Evolutionary conservation across 2,113 vertebrate genomes (phyloP).

Genomic region (Mystacornis crossleyi): DNA sequence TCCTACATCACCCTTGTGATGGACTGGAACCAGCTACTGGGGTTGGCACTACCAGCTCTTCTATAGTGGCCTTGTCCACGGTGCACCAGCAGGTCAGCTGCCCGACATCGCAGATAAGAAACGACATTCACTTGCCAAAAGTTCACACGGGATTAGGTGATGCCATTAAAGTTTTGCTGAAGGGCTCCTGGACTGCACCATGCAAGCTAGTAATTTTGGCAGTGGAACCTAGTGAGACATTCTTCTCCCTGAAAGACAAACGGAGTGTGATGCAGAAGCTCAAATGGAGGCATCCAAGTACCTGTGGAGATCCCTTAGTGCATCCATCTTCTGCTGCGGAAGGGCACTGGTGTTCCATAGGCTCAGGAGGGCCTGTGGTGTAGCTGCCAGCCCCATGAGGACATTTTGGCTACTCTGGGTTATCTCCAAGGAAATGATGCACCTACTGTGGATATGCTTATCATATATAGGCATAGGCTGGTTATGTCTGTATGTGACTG

Average conservation of each 20-base stretch:
- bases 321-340: background rate
- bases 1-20: background rate
- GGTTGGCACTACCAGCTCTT: background rate
- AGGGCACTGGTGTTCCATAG: background rate
- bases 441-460: background rate
- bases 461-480: background rate
- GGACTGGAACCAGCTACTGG: background rate
- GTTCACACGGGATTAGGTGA: background rate
- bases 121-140: background rate
- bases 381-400: background rate
- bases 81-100: background rate
- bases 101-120: background rate
- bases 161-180: background rate
- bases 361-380: accelerated
- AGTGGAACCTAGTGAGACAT: background rate
- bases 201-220: background rate
- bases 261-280: background rate
- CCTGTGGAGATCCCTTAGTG: background rate
- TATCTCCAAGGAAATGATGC: background rate
- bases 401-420: background rate
- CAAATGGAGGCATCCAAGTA: background rate
- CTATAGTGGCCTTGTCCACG: accelerated
- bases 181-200: background rate
- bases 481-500: background rate
- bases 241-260: background rate